Evolutionary conservation across 2,797 vertebrate genomes (phyloP), one percentile per base, ranked within the genome.

Genomic region (Chelmon rostratus): DNA sequence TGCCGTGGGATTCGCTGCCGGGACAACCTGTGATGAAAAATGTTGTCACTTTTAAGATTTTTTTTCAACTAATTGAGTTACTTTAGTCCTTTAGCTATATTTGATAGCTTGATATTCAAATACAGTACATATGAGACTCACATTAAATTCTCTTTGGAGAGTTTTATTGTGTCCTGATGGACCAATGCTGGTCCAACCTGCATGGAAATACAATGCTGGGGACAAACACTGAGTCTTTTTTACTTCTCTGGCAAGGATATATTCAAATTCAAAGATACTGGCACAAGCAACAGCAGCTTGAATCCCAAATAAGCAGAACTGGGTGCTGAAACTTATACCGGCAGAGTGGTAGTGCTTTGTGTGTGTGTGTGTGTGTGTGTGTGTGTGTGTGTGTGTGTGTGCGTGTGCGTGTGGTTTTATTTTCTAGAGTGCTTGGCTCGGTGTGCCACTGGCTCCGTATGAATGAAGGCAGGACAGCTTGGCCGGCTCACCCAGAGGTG

Each of bases 381-480:
- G 59, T 61, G 67, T 64, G n/a, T n/a, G n/a, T n/a, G n/a, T n/a
- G 49, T 47, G 58, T 59, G 28, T 35, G 62, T 44, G 18, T 52
- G 61, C 25, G 40, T 3, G 31, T 78, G 68, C 0, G 1, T 83
- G 86, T 78, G 76, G 52, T 71, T 76, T 83, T 91, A 68, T 85
- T 88, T 86, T 82, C 44, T 74, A 11, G 77, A 83, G 88, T 76
- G 79, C 79, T 86, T 87, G 88, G 88, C 87, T 81, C 38, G 7
- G 23, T 69, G 46, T 33, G 73, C 76, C 64, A 73, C 70, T 91
- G 89, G 88, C 87, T 89, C 68, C 18, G 78, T 81, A 66, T 93
- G 89, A 90, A 90, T 91, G 79, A 90, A 90, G 65, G 31, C 79
- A 80, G 79, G 77, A 79, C 79, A 65, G 67, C 71, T 85, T 78